Evolutionary conservation across 2,888 invertebrate genomes (phyloP).

Genomic region (Drosophila peninsularis): DNA sequence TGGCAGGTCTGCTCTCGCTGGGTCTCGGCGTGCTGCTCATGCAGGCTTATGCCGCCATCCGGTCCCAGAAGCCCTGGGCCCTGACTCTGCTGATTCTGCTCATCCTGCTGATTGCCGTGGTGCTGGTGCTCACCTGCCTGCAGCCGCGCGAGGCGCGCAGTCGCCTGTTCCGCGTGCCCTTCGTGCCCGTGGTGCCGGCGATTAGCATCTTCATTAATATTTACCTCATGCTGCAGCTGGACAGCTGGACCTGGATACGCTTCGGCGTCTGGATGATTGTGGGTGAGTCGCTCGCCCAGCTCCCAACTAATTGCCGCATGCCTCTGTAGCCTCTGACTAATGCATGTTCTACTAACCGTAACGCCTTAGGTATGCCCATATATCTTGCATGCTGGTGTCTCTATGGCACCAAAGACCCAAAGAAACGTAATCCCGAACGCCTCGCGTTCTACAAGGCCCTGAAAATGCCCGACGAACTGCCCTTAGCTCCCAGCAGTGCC

Average conservation of each 20-base stretch:
- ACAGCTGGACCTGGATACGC: slow-evolving; percentile 92
- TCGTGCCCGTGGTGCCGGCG: slow-evolving; percentile 92
- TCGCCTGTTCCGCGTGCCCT: slow-evolving; percentile 88
- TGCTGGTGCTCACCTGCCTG: slow-evolving; percentile 77
- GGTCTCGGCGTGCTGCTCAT: slow-evolving; percentile 79
- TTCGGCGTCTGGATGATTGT: slow-evolving; percentile 92
- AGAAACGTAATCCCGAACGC: slow-evolving; percentile 71
- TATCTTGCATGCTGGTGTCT: slow-evolving; percentile 81
- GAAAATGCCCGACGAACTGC: slow-evolving; percentile 18
- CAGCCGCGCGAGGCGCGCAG: slow-evolving; percentile 80
- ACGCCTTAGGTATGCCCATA: slow-evolving; percentile 79
- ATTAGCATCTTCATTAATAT: slow-evolving; percentile 93
- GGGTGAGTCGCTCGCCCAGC: slow-evolving; percentile 86
- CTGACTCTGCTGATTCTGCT: slow-evolving; percentile 67
- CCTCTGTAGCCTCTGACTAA: slow-evolving; percentile 47
- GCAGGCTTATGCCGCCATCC: slow-evolving; percentile 73
- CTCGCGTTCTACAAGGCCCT: slow-evolving; percentile 63
- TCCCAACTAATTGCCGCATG: slow-evolving; percentile 35
- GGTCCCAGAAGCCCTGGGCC: slow-evolving; percentile 73
- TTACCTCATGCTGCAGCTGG: slow-evolving; percentile 93
- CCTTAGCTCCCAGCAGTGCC: neutral
- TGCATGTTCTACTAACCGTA: slow-evolving; percentile 62
- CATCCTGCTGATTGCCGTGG: slow-evolving; percentile 59
- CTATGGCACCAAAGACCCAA: slow-evolving; percentile 72
- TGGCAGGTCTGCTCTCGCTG: slow-evolving; percentile 75